Conservation (phyloP, 1,140 invertebrate genomes). For the Drosophila equinoxialis region DNA sequence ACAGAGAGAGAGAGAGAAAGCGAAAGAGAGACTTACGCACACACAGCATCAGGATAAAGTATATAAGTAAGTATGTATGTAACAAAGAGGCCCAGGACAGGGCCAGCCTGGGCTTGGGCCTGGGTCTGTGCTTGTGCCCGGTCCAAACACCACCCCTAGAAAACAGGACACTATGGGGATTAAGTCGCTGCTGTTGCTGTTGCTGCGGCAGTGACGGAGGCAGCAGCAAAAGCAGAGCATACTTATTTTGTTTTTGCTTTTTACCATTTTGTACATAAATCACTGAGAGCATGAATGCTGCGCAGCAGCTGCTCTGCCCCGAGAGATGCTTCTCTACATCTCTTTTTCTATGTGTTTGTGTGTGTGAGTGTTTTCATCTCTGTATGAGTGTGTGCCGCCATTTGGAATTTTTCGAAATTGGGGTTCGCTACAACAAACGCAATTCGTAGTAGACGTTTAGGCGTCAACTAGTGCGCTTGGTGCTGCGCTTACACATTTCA, state of each 20-base stretch:
- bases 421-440: conserved; percentile 83
- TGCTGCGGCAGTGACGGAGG: conserved; percentile 23
- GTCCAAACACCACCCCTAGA: conserved; percentile 42
- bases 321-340: conserved; percentile 16
- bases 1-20: conserved; percentile 14
- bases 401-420: conserved; percentile 83
- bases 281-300: conserved; percentile 62
- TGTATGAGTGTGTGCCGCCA: conserved; percentile 73
- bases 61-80: conserved; percentile 68
- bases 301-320: conserved; percentile 40
- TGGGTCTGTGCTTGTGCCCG: conserved; percentile 44
- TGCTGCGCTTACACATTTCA: conserved; percentile 78
- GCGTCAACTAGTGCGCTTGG: conserved; percentile 84
- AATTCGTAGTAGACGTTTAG: conserved; percentile 84
- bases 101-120: conserved; percentile 15
- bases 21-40: conserved; percentile 28
- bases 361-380: conserved; percentile 21
- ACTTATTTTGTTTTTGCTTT: conserved; percentile 69
- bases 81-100: conserved; percentile 42
- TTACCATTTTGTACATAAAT: conserved; percentile 81
- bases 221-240: conserved; percentile 5
- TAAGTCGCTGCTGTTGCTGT: conserved; percentile 60
- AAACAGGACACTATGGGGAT: conserved; percentile 76
- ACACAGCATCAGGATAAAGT: conserved; percentile 33
- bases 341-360: conserved; percentile 15